A percentile compares a stretch with the other conserved stretches of the same genome.
Conservation (phyloP, 2,113 vertebrate species). For the Otus sunia region DNA sequence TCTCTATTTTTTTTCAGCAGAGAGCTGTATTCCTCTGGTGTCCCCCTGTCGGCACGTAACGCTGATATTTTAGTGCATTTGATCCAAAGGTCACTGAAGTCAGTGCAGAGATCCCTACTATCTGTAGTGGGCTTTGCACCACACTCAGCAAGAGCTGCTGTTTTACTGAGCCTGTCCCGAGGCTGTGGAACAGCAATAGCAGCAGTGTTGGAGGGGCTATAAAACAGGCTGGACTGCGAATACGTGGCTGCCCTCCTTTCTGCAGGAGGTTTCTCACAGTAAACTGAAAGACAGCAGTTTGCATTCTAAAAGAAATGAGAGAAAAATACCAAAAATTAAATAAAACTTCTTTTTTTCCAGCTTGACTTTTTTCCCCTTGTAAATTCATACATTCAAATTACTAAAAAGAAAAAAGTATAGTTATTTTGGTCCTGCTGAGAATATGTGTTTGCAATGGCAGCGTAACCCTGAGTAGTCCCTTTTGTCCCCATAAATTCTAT, state of each 20-base stretch:
- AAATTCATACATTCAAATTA: neutral
- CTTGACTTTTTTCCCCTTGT: neutral
- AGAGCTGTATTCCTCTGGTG: neutral
- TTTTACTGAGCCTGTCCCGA: neutral
- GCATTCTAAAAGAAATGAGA: neutral
- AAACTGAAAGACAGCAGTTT: neutral
- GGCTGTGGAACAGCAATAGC: neutral
- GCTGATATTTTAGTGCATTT: neutral
- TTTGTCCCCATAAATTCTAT: neutral
- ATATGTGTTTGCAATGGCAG: neutral
- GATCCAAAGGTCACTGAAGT: neutral
- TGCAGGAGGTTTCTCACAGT: neutral
- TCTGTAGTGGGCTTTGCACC: neutral
- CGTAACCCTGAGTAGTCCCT: neutral
- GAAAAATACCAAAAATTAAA: neutral
- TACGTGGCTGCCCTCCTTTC: neutral
- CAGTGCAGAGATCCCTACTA: neutral
- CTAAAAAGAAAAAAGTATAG: neutral
- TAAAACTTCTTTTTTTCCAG: fast-evolving
- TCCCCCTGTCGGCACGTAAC: neutral
- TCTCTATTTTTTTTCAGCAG: neutral
- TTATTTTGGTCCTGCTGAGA: neutral
- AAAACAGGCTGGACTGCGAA: neutral
- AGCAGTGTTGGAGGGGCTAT: neutral
- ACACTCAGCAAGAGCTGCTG: neutral